Evolutionary conservation across 2,888 invertebrate genomes (phyloP).

Genomic region (Ischnus inquisitorius): DNA sequence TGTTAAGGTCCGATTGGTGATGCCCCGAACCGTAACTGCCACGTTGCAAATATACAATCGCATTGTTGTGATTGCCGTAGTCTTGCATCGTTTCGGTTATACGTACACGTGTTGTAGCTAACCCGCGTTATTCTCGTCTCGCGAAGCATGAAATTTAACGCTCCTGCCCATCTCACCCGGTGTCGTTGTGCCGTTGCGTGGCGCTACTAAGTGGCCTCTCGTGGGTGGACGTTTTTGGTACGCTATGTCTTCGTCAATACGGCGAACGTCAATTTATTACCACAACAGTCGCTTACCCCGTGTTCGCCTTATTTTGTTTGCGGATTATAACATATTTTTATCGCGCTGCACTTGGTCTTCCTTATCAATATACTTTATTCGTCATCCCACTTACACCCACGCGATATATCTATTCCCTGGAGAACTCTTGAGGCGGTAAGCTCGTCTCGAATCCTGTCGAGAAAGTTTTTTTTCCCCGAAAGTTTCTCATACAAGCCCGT

Average conservation of each 20-base stretch:
- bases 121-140: constrained; percentile 24
- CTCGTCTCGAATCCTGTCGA: not conserved
- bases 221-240: not conserved
- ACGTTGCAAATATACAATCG: not conserved
- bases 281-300: not conserved
- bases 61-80: not conserved
- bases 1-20: not conserved
- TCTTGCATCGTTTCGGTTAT: constrained; percentile 8
- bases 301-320: constrained; percentile 1
- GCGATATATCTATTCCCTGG: not conserved
- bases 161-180: constrained; percentile 11
- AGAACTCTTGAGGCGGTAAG: not conserved
- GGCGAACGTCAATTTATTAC: not conserved
- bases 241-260: not conserved
- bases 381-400: not conserved
- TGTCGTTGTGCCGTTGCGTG: not conserved
- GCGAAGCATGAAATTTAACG: constrained; percentile 14
- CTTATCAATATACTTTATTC: not conserved
- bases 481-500: not conserved
- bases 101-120: not conserved
- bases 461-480: not conserved
- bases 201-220: not conserved
- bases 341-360: not conserved
- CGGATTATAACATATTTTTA: not conserved
- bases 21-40: constrained; percentile 8